phyloP scores from a whole-genome alignment of 2,797 vertebrate genomes.

The Paramormyrops hopkinsi region DNA sequence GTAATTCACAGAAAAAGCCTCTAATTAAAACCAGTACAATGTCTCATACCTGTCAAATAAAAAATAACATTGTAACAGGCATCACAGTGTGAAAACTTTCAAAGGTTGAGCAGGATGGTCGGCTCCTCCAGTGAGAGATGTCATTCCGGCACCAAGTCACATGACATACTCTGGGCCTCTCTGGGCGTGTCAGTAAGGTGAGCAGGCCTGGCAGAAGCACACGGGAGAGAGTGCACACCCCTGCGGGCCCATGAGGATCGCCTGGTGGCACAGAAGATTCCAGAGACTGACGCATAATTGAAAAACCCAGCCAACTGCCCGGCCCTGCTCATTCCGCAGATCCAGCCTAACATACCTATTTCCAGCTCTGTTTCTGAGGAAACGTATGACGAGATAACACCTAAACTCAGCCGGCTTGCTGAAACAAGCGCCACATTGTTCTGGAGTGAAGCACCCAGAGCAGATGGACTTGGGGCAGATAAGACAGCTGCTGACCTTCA shows the following conservation, averaged over 20 bases:
- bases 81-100: not conserved
- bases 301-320: not conserved
- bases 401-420: not conserved
- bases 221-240: not conserved
- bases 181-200: not conserved
- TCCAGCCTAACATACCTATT: not conserved
- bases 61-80: not conserved
- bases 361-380: not conserved
- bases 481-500: slow-evolving; percentile 9
- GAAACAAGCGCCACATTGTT: not conserved
- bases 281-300: not conserved
- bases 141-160: not conserved
- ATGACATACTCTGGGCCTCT: not conserved
- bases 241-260: not conserved
- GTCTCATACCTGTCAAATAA: not conserved
- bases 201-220: not conserved
- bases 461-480: not conserved
- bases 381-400: not conserved
- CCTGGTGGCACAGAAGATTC: not conserved
- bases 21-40: not conserved
- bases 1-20: not conserved
- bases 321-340: not conserved
- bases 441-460: not conserved
- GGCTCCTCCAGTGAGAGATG: not conserved
- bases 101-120: not conserved